Evolutionary conservation across 2,113 vertebrate species (phyloP).

Genomic region (Balaenoptera acutorostrata): DNA sequence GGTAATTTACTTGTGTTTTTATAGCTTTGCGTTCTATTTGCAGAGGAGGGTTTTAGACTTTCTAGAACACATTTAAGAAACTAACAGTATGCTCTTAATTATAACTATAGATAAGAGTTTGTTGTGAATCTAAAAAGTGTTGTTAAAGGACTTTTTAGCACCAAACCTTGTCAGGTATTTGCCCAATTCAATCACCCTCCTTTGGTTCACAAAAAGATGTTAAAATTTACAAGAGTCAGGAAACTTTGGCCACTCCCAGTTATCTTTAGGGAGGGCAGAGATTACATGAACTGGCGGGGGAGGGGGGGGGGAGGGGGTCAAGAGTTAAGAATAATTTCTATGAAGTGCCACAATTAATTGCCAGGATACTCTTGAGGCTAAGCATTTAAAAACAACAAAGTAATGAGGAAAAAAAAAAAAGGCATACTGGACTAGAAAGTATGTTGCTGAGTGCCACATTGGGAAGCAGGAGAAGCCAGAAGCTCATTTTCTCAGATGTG

Average conservation of each 20-base stretch:
- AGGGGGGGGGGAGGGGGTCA: not conserved
- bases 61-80: not conserved
- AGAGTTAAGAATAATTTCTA: not conserved
- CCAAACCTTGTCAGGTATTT: not conserved
- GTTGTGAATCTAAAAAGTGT: not conserved
- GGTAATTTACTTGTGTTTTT: not conserved
- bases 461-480: not conserved
- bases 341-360: not conserved
- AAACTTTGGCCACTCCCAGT: not conserved
- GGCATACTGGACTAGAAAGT: not conserved
- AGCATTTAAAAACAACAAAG: not conserved
- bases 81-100: not conserved
- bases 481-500: not conserved
- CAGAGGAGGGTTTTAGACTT: not conserved
- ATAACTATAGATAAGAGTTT: not conserved
- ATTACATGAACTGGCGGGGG: not conserved
- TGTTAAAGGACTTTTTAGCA: not conserved
- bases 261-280: not conserved
- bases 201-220: not conserved
- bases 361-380: not conserved
- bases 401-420: not conserved
- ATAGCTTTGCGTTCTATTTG: not conserved
- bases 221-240: not conserved
- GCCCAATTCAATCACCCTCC: not conserved
- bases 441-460: not conserved